Conservation (phyloP, 2,113 vertebrate species). For the Bungarus multicinctus region DNA sequence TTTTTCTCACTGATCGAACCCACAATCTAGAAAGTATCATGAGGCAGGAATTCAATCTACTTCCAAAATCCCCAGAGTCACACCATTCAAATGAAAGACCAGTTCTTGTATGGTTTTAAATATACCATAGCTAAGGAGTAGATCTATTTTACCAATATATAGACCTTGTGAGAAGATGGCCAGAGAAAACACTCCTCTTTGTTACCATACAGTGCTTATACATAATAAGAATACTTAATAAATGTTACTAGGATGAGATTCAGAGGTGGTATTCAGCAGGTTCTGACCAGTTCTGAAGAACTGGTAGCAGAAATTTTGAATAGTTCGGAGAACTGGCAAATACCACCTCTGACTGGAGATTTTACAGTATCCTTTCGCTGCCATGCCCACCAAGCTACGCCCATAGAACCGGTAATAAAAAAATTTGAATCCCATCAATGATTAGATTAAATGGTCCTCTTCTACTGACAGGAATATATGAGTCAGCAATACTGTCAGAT, state of each 20-base stretch:
- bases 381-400: no score
- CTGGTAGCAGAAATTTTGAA: no score
- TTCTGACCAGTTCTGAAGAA: no score
- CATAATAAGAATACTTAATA: background rate
- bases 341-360: no score
- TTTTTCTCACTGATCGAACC: background rate
- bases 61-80: background rate
- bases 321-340: no score
- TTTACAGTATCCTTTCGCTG: no score
- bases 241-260: background rate
- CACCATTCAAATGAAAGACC: background rate
- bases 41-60: background rate
- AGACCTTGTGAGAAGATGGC: background rate
- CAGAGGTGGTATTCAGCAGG: background rate
- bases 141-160: background rate
- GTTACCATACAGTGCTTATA: background rate
- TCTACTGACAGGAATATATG: background rate
- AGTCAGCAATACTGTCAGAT: background rate
- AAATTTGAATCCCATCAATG: no score
- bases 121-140: background rate
- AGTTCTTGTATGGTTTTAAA: background rate
- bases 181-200: background rate
- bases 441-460: background rate
- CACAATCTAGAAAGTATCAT: background rate
- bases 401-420: no score